Conservation (phyloP, 2,113 vertebrate species). For the Chiloscyllium plagiosum region DNA sequence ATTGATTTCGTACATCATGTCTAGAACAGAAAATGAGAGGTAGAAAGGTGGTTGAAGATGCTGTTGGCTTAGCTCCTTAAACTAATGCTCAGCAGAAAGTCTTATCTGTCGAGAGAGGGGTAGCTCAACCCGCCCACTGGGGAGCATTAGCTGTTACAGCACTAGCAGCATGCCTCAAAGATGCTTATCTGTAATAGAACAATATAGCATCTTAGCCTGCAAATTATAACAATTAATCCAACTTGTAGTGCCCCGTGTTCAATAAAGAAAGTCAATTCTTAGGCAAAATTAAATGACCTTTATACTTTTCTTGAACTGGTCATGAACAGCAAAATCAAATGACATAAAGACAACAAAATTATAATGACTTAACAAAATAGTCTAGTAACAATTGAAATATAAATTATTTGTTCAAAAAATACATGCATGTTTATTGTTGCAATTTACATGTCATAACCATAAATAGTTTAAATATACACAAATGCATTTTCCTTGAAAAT, state of each 20-base stretch:
- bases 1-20: conserved; percentile 45
- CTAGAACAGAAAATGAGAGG: conserved; percentile 50
- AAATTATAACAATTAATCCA: background rate
- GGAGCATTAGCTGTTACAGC: background rate
- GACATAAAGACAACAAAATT: background rate
- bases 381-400: background rate
- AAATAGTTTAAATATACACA: background rate
- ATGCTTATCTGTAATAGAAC: conserved; percentile 12
- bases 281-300: background rate
- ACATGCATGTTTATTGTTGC: background rate
- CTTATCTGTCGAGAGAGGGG: background rate
- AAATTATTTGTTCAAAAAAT: background rate
- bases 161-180: background rate
- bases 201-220: background rate
- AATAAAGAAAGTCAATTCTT: background rate
- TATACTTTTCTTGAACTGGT: background rate
- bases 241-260: background rate
- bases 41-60: background rate
- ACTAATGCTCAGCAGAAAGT: conserved; percentile 6
- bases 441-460: background rate
- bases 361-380: background rate
- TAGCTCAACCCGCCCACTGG: conserved; percentile 9
- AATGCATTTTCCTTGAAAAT: background rate
- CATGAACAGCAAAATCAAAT: background rate
- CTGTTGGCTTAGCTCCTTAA: background rate